These are phyloP conservation scores for Hiodon alosoides DNA, from an alignment of 2,113 vertebrate species.

Conservation along the genomic window DNA sequence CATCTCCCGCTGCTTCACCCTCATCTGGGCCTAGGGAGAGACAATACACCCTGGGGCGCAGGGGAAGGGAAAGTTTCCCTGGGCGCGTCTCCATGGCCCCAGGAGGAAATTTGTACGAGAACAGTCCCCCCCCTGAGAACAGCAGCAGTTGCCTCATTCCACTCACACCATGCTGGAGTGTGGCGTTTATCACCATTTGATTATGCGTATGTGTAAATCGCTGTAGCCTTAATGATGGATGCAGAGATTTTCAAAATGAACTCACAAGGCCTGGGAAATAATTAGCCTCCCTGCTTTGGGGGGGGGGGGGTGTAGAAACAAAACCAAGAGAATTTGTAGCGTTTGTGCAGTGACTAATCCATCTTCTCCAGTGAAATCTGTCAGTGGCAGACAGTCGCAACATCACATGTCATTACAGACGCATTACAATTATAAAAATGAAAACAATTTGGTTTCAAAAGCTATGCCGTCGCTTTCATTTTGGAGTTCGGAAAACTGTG, in stretches of 20 bases:
- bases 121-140: constrained; percentile 9
- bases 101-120: too few relatives aligned
- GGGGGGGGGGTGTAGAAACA: too few relatives aligned
- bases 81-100: constrained; percentile 30
- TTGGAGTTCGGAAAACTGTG: neutral
- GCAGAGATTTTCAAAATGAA: constrained; percentile 1
- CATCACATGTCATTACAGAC: neutral
- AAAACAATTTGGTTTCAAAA: constrained; percentile 13
- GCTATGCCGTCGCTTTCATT: neutral
- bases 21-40: too few relatives aligned
- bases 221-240: constrained; percentile 22
- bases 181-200: constrained; percentile 35
- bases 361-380: neutral
- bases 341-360: too few relatives aligned
- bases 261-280: too few relatives aligned
- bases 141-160: neutral
- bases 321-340: too few relatives aligned
- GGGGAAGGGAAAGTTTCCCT: constrained; percentile 41
- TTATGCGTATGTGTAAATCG: constrained; percentile 44
- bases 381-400: neutral
- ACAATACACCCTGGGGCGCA: too few relatives aligned
- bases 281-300: too few relatives aligned
- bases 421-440: constrained; percentile 6
- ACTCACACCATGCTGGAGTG: neutral
- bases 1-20: too few relatives aligned